Conservation (phyloP, 2,888 invertebrate genomes). For the Halictus quadricinctus region DNA sequence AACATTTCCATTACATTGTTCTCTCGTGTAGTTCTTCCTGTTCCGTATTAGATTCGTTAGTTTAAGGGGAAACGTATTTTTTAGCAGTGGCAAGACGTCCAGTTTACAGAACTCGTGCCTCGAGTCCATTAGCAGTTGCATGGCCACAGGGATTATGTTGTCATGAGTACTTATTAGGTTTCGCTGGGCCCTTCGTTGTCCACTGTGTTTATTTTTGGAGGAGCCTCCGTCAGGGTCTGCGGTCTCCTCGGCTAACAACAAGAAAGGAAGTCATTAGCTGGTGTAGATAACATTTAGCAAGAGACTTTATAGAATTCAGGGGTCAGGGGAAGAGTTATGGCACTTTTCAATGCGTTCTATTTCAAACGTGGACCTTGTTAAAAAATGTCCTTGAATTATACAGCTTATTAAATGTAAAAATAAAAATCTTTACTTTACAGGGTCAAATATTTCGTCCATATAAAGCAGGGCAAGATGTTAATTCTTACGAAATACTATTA, state of each 20-base stretch:
- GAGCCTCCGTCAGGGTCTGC: not conserved
- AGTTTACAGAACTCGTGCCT: constrained; percentile 31
- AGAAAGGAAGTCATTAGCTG: not conserved
- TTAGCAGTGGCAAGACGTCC: constrained; percentile 12
- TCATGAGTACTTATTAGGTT: constrained; percentile 28
- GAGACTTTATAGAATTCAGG: not conserved
- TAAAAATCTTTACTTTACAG: not conserved
- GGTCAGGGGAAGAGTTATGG: not conserved
- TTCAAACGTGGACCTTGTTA: not conserved
- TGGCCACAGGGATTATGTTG: constrained; percentile 10
- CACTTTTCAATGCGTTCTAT: not conserved
- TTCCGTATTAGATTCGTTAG: not conserved
- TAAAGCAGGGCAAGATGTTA: not conserved
- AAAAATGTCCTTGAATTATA: not conserved
- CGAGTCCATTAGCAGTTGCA: constrained; percentile 36
- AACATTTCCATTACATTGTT: not conserved
- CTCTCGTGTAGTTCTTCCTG: not conserved
- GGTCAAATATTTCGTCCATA: not conserved
- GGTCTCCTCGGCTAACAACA: not conserved
- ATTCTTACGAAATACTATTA: not conserved
- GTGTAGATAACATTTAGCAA: not conserved
- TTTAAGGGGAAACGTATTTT: not conserved
- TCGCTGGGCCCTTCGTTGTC: constrained; percentile 5
- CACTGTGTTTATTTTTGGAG: constrained; percentile 3
- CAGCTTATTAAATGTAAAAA: not conserved